phyloP scores from a whole-genome alignment of 2,888 invertebrate species.

The Xestobium rufovillosum region DNA sequence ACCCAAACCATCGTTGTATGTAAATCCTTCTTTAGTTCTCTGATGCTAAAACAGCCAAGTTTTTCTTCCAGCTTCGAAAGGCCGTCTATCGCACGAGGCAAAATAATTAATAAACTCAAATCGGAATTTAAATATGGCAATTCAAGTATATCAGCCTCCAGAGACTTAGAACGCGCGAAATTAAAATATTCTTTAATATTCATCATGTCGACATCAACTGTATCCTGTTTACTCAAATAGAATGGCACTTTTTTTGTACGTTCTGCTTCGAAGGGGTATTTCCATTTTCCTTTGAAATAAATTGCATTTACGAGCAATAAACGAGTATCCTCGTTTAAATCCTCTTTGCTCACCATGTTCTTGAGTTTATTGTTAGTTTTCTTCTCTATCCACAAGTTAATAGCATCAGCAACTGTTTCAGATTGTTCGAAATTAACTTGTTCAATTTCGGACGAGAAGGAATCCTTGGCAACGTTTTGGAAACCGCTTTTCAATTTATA shows the following conservation, averaged over 20 bases:
- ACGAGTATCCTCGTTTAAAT: neutral
- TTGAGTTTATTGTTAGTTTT: slow-evolving; percentile 1
- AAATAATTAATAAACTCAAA: slow-evolving; percentile 65
- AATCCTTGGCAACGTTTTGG: slow-evolving; percentile 32
- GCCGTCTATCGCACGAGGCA: slow-evolving; percentile 63
- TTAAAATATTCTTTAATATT: slow-evolving; percentile 48
- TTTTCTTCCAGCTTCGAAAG: slow-evolving; percentile 55
- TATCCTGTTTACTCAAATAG: slow-evolving; percentile 47
- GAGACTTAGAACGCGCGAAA: slow-evolving; percentile 45
- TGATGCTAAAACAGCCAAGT: slow-evolving; percentile 50
- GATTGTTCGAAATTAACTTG: neutral
- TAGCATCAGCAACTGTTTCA: neutral
- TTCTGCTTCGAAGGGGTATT: slow-evolving; percentile 52
- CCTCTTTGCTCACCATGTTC: neutral
- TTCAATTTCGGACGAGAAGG: slow-evolving; percentile 1
- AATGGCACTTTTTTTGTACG: slow-evolving; percentile 58
- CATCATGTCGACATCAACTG: slow-evolving; percentile 68
- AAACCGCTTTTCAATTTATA: slow-evolving; percentile 48
- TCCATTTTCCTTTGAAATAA: slow-evolving; percentile 51
- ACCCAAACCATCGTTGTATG: slow-evolving; percentile 53
- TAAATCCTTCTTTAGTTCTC: slow-evolving; percentile 46
- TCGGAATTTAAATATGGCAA: slow-evolving; percentile 63
- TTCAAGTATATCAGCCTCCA: slow-evolving; percentile 58
- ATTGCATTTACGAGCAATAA: neutral
- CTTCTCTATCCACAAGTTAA: neutral